phyloP scores from a whole-genome alignment of 2,888 invertebrate genomes.

The Pollenia labialis region DNA sequence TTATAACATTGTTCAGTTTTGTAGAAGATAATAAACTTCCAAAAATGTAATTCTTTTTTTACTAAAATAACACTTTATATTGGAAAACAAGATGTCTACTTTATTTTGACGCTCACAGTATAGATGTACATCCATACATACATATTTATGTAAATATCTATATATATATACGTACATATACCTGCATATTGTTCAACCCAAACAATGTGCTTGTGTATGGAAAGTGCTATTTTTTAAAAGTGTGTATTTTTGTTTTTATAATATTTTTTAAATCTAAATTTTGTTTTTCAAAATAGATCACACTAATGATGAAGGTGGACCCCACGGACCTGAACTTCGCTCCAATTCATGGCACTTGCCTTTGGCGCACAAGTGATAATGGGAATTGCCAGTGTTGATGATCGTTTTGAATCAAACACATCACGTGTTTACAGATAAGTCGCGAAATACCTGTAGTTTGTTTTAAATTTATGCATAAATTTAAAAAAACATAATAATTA shows the following conservation, averaged over 20 bases:
- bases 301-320: constrained; percentile 64
- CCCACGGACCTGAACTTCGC: constrained; percentile 71
- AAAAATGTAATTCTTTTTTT: no score
- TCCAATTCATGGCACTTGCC: constrained; percentile 36
- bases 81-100: no score
- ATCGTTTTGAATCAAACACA: constrained; percentile 66
- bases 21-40: no score
- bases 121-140: neutral
- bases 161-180: neutral
- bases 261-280: neutral
- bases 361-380: constrained; percentile 48
- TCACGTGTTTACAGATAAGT: constrained; percentile 55
- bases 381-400: constrained; percentile 60
- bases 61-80: no score
- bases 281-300: constrained; percentile 39
- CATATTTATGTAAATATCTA: neutral
- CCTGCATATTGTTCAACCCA: constrained; percentile 7
- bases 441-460: constrained; percentile 43
- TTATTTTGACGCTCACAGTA: no score
- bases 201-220: constrained; percentile 5
- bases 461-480: neutral
- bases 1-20: no score
- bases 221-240: neutral
- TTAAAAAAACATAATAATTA: neutral
- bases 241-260: neutral